Conservation (phyloP, 2,797 vertebrate species). For the Schizothorax lantsangensis region DNA sequence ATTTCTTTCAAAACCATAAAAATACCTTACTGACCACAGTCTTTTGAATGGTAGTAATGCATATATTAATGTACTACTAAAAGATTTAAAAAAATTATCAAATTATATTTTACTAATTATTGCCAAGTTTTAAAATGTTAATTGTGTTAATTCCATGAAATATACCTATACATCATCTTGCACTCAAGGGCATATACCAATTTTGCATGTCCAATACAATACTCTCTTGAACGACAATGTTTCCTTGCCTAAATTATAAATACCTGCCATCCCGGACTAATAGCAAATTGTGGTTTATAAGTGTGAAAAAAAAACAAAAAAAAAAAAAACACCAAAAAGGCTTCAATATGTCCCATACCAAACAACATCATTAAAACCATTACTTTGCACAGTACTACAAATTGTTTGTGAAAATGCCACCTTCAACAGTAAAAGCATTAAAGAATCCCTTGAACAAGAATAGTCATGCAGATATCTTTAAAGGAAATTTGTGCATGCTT, state of each 20-base stretch:
- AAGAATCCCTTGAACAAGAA: not conserved
- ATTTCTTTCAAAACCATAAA: not conserved
- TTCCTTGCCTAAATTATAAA: not conserved
- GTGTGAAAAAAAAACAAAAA: not conserved
- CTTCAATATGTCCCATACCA: not conserved
- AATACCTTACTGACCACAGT: not conserved
- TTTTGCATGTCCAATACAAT: not conserved
- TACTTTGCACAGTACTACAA: not conserved
- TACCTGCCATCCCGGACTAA: too few relatives aligned
- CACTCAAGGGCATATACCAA: not conserved
- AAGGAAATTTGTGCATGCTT: not conserved
- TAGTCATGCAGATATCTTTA: not conserved
- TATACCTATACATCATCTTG: not conserved
- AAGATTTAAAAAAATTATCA: not conserved
- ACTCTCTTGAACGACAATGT: not conserved
- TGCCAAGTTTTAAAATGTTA: not conserved
- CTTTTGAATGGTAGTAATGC: not conserved
- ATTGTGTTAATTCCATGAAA: not conserved
- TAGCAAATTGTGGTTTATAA: not conserved
- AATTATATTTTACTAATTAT: not conserved
- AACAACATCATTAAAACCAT: not conserved
- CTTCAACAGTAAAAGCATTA: not conserved
- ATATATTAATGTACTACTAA: not conserved
- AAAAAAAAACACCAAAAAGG: not conserved
- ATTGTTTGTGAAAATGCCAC: not conserved